phyloP scores from a whole-genome alignment of 2,888 invertebrate genomes.

The Andricus quercusramuli region DNA sequence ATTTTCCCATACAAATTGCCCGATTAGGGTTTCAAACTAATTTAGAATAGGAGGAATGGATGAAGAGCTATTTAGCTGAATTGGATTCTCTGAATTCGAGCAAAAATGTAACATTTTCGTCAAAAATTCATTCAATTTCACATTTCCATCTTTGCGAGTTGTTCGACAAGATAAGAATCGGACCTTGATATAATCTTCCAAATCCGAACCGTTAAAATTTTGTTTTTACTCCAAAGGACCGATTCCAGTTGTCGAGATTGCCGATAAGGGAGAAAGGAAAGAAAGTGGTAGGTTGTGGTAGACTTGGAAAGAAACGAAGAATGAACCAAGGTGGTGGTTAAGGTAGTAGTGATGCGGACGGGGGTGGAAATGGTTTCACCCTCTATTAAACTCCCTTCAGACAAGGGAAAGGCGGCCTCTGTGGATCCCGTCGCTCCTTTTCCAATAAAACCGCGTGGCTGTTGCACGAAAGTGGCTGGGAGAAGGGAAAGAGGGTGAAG shows the following conservation, averaged over 20 bases:
- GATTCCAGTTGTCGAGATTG: slow-evolving; percentile 47
- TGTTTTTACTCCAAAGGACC: neutral
- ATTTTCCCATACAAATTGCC: slow-evolving; percentile 13
- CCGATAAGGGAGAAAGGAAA: slow-evolving; percentile 55
- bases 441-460: slow-evolving; percentile 67
- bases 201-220: slow-evolving; percentile 15
- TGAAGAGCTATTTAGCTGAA: neutral
- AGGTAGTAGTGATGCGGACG: slow-evolving; percentile 52
- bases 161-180: neutral
- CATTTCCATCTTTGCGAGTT: neutral
- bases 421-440: slow-evolving; percentile 61
- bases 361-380: slow-evolving; percentile 74
- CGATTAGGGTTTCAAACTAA: neutral
- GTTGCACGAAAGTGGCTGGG: slow-evolving; percentile 44
- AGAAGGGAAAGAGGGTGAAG: slow-evolving; percentile 55
- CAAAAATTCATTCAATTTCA: neutral
- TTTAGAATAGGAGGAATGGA: neutral
- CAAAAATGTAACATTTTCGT: no score
- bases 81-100: neutral
- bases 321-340: slow-evolving; percentile 56
- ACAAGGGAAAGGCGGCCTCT: slow-evolving; percentile 82
- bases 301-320: slow-evolving; percentile 59
- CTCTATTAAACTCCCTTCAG: slow-evolving; percentile 78
- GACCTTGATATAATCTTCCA: slow-evolving; percentile 9
- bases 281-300: slow-evolving; percentile 44